Base-by-base conservation (phyloP, 2,797 vertebrate genomes). In the Crocidura indochinensis region DNA sequence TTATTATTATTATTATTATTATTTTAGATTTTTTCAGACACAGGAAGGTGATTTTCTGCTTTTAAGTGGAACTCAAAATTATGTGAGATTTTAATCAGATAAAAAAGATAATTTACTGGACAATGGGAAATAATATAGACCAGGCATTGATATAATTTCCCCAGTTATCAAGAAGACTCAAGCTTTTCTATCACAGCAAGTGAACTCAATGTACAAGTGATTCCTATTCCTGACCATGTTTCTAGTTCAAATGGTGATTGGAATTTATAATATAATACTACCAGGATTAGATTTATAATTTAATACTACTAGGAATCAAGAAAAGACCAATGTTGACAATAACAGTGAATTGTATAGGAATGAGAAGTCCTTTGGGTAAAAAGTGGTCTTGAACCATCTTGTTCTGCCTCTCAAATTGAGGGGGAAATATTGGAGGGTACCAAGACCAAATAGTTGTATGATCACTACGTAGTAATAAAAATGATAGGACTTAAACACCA, bases 181-280 rank as follows among this genome's bases (percentile, higher is more conserved):
- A 80, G n/a, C 26, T 79, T 83, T 83, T 44, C 46, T 19, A 31
- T 77, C 31, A n/a, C n/a, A n/a, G n/a, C n/a, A n/a, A n/a, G 77
- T 72, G 27, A 79, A 38, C 38, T 27, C 7, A 17, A 51, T 6
- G 1, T 9, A 68, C 67, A 64, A 69, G 15, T 49, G 22, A 83
- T 81, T 91, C 5, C 53, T 75, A 15, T 27, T 62, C n/a, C 15
- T 80, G 38, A 29, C 19, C 12, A 46, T 72, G 27, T 62, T 89
- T n/a, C 75, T 77, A 38, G 64, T 65, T 56, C 15, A 53, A 27
- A 64, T 75, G 22, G 5, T 4, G n/a, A n/a, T n/a, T n/a, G n/a
- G n/a, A n/a, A n/a, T n/a, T n/a, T n/a, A n/a, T n/a, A n/a, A n/a
- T n/a, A n/a, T n/a, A n/a, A n/a, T n/a, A n/a, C n/a, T n/a, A n/a